A percentile compares a stretch with the other conserved stretches of the same genome.
These are phyloP conservation scores for Leptinotarsa haldemani DNA, from an alignment of 2,888 invertebrate genomes.

Conservation along the genomic window DNA sequence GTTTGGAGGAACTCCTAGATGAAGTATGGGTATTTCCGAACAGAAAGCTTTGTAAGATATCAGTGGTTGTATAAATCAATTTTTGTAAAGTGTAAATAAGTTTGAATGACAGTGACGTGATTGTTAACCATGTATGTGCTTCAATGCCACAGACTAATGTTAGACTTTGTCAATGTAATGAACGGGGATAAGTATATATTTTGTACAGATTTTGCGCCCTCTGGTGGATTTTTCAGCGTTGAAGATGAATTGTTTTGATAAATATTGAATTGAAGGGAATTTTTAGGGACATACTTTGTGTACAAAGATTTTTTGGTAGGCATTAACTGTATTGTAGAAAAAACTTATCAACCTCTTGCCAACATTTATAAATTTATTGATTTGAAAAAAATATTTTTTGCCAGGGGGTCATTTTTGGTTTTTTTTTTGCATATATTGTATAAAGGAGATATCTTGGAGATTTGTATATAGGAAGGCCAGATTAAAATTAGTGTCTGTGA, in stretches of 20 bases:
- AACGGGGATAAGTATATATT: neutral
- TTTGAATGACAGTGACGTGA: neutral
- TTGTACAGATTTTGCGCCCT: neutral
- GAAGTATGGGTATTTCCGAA: neutral
- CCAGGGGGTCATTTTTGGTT: too few relatives aligned
- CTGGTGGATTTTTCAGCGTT: too few relatives aligned
- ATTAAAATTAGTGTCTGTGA: conserved; percentile 65
- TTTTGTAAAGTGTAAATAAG: neutral
- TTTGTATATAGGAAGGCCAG: conserved; percentile 60
- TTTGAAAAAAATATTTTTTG: too few relatives aligned
- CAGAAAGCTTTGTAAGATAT: neutral
- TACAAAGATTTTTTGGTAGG: too few relatives aligned
- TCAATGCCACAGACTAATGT: neutral
- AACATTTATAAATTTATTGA: too few relatives aligned
- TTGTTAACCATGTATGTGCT: neutral
- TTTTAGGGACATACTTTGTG: too few relatives aligned
- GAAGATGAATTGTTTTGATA: too few relatives aligned
- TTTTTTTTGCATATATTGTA: neutral
- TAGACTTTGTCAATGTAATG: neutral
- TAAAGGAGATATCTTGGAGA: neutral
- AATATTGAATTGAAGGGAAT: too few relatives aligned
- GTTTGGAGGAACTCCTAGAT: neutral
- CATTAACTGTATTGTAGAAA: too few relatives aligned
- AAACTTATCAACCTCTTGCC: too few relatives aligned
- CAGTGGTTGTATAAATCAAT: neutral